Evolutionary conservation across 2,113 vertebrate genomes (phyloP).

Genomic region (Mesembrinibis cayennensis): DNA sequence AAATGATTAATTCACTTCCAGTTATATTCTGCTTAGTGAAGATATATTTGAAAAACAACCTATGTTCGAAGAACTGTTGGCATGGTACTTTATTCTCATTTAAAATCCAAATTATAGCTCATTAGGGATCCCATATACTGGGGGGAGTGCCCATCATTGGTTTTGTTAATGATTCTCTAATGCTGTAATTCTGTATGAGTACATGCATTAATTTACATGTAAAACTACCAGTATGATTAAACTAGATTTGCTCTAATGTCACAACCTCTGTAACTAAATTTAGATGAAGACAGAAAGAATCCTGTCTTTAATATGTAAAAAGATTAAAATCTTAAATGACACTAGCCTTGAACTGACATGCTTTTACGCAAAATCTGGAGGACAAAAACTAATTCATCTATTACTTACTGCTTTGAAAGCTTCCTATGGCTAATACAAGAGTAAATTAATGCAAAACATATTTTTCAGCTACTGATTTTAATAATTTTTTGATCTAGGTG

Average conservation of each 20-base stretch:
- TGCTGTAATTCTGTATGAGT: conserved; percentile 18
- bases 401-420: background rate
- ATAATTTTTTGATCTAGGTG: background rate
- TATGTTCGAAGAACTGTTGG: conserved; percentile 13
- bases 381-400: background rate
- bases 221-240: conserved; percentile 29
- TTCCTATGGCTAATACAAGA: background rate
- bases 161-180: conserved; percentile 50
- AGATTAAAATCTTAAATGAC: background rate
- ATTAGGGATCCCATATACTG: conserved; percentile 18
- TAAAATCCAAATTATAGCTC: conserved; percentile 39
- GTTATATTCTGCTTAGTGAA: background rate
- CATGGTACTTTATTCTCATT: conserved; percentile 36
- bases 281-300: background rate
- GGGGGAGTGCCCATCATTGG: conserved; percentile 22
- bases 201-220: conserved; percentile 41
- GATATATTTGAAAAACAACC: background rate
- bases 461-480: background rate
- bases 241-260: background rate
- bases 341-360: background rate
- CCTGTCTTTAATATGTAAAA: background rate
- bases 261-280: conserved; percentile 22
- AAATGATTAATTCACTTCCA: background rate
- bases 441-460: background rate
- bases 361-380: background rate